These are phyloP conservation scores for honey bee (Apis mellifera) DNA, from an alignment of 1,140 invertebrate species.

Conservation along the genomic window DNA sequence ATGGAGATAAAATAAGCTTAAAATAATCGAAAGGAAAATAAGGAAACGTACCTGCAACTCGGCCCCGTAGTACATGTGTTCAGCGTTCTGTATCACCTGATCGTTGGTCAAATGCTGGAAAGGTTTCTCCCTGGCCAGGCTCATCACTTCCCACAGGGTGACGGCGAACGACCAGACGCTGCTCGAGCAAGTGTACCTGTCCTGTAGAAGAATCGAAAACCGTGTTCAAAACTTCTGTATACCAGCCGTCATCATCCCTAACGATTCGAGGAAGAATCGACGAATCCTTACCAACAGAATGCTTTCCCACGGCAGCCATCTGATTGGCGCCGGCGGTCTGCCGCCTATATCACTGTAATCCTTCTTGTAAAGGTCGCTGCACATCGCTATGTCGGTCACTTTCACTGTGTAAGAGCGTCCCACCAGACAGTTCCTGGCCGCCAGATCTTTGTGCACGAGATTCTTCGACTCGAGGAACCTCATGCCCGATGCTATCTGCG, in stretches of 20 bases:
- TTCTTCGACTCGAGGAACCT: conserved; percentile 90
- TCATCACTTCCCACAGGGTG: conserved; percentile 89
- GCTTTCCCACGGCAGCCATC: conserved; percentile 93
- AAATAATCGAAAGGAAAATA: no score
- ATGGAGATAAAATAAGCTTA: no score
- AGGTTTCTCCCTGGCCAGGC: conserved; percentile 87
- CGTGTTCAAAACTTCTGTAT: no score
- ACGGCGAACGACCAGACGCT: conserved; percentile 88
- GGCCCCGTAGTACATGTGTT: conserved; percentile 86
- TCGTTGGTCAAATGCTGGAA: conserved; percentile 87
- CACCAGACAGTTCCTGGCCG: conserved; percentile 92
- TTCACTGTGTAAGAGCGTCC: conserved; percentile 91
- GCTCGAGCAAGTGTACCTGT: conserved; percentile 85
- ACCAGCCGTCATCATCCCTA: no score
- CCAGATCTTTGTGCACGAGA: conserved; percentile 89
- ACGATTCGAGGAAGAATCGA: background rate
- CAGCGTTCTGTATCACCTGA: conserved; percentile 88
- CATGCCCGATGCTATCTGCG: conserved; percentile 94
- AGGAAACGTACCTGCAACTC: conserved; percentile 83
- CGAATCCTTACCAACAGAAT: conserved; percentile 86
- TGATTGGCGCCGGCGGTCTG: conserved; percentile 85
- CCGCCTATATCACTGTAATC: conserved; percentile 92
- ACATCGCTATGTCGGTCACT: conserved; percentile 95
- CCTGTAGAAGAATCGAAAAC: conserved; percentile 75
- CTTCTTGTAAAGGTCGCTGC: conserved; percentile 89